A percentile compares a stretch with the other conserved stretches of the same genome.
These are phyloP conservation scores for Globicephala melas DNA, from an alignment of 2,113 vertebrate genomes.

Conservation along the genomic window DNA sequence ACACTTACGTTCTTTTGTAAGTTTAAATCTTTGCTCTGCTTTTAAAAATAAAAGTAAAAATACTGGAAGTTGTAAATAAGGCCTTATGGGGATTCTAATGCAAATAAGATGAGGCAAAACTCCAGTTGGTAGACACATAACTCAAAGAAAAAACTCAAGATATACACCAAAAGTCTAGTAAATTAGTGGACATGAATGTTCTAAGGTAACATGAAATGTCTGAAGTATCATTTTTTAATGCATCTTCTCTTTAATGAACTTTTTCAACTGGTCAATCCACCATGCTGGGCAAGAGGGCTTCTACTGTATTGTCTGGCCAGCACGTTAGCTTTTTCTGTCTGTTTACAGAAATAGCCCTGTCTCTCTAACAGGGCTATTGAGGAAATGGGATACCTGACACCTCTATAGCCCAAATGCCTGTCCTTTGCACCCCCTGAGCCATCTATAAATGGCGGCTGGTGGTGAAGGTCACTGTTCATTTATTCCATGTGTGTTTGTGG, in stretches of 20 bases:
- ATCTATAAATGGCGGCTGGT: not conserved
- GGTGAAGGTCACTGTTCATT: too few species aligned
- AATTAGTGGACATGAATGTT: not conserved
- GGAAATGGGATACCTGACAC: too few species aligned
- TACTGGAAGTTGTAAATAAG: not conserved
- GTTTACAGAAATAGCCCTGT: not conserved
- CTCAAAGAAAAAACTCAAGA: not conserved
- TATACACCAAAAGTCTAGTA: not conserved
- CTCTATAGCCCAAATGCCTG: fast-evolving
- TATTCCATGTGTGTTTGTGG: too few species aligned
- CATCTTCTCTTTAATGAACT: not conserved
- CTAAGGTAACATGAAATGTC: not conserved
- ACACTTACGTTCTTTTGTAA: not conserved
- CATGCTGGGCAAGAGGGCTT: not conserved
- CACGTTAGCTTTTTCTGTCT: not conserved
- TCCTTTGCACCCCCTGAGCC: not conserved
- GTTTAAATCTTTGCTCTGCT: not conserved
- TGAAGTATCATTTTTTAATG: not conserved
- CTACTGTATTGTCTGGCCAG: not conserved
- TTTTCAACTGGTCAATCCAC: not conserved
- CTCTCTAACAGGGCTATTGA: not conserved
- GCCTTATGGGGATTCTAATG: not conserved
- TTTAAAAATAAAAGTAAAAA: not conserved
- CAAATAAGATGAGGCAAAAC: not conserved
- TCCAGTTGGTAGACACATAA: not conserved